Evolutionary conservation across 2,113 vertebrate species (phyloP), one percentile per base, ranked within the genome.

Genomic region (Prochilodus magdalenae): DNA sequence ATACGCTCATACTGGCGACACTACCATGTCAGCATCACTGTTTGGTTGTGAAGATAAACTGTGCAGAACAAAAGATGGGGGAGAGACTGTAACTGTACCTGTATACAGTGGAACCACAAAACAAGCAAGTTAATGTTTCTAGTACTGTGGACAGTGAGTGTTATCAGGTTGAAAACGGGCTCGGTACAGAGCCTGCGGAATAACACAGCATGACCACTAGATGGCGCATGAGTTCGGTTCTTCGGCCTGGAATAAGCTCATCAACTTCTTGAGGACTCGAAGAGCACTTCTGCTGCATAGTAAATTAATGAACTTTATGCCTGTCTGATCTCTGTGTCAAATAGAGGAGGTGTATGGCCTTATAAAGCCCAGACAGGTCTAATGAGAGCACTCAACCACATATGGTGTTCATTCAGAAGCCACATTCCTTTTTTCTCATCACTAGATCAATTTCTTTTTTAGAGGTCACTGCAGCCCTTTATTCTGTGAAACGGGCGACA

Each of bases 281-380:
- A 72, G 65, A 66, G 72, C 76, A 73, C 63, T 75, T 73, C 81
- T 60, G 63, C 78, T 74, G 44, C 82, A 55, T 66, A 18, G 51
- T 83, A 74, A 80, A 83, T 86, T 67, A 78, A 81, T 86, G n/a
- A 78, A 36, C 85, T 84, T 86, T 81, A 73, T 83, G 82, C 83
- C 78, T 81, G 85, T 86, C 69, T 81, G 82, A 80, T 69, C 75
- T 84, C 82, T 73, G 51, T 71, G 72, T 86, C 81, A 62, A 73
- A 80, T 71, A 49, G 82, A 63, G 74, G 85, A 74, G 83, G 47
- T 77, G 74, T 24, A 36, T 81, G 74, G 51, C 81, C 77, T 85
- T 81, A 70, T 67, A 78, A 82, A 85, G 75, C 79, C 59, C 60
- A 78, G 70, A 76, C 33, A 57, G 60, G 73, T 83, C 77, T 86